Evolutionary conservation across 1,140 invertebrate genomes (phyloP).

Genomic region (Goniozus legneri): DNA sequence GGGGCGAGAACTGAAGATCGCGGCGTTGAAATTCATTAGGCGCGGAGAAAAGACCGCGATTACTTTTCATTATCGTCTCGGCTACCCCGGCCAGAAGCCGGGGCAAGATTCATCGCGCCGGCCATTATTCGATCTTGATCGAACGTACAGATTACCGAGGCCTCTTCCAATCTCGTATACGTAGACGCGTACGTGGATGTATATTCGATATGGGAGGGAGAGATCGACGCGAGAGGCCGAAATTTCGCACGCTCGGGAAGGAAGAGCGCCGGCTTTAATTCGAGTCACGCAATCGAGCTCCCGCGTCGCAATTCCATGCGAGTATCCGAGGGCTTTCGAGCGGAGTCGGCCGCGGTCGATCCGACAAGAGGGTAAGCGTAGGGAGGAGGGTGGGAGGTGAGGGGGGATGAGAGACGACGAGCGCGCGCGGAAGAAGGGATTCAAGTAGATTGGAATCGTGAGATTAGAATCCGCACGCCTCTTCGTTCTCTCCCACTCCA

Average conservation of each 20-base stretch:
- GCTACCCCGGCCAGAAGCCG: too few species aligned
- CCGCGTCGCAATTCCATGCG: neutral
- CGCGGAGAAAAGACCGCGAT: too few species aligned
- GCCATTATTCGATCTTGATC: too few species aligned
- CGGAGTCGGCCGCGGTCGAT: slow-evolving; percentile 9
- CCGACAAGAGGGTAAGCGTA: neutral
- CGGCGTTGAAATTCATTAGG: too few species aligned
- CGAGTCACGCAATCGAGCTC: neutral
- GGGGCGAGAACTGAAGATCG: too few species aligned
- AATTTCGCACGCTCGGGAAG: slow-evolving; percentile 1
- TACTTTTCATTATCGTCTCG: too few species aligned
- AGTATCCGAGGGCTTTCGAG: slow-evolving; percentile 10
- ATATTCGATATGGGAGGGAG: too few species aligned
- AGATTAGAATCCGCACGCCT: slow-evolving; percentile 21
- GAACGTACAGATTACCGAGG: too few species aligned
- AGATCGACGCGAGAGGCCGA: slow-evolving; percentile 6
- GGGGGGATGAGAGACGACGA: neutral
- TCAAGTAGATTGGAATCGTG: slow-evolving; percentile 33
- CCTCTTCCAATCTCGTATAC: too few species aligned
- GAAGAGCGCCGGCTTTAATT: neutral
- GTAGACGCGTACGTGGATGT: too few species aligned
- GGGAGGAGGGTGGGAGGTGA: neutral
- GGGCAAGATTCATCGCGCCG: too few species aligned
- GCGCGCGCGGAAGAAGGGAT: slow-evolving; percentile 24
- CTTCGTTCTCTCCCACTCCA: slow-evolving; percentile 9